Evolutionary conservation across 64 coral and sea anemone species (phyloP).

Genomic region (Dendrophyllia cribrosa): DNA sequence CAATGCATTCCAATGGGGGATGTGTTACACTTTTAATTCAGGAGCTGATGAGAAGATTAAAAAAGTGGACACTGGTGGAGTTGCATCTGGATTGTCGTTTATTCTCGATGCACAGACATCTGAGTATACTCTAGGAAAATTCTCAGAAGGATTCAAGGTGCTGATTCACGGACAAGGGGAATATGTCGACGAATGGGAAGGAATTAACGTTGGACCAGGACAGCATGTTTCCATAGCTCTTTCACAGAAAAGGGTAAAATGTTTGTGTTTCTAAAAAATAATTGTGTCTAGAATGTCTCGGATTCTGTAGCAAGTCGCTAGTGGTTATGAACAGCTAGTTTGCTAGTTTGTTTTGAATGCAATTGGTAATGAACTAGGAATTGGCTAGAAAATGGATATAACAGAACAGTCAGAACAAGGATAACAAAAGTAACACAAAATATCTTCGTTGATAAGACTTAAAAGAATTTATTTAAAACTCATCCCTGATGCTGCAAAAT

Average conservation of each 20-base stretch:
- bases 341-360: too few species aligned
- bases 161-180: slow-evolving; percentile 67
- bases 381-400: too few species aligned
- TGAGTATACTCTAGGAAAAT: slow-evolving; percentile 49
- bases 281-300: too few species aligned
- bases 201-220: slow-evolving; percentile 61
- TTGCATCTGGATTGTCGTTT: slow-evolving; percentile 34
- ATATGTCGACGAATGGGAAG: slow-evolving; percentile 71
- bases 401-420: too few species aligned
- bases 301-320: too few species aligned
- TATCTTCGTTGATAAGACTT: too few species aligned
- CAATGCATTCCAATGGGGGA: slow-evolving; percentile 50
- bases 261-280: too few species aligned
- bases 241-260: slow-evolving; percentile 47
- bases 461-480: too few species aligned
- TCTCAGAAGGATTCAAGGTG: slow-evolving; percentile 54
- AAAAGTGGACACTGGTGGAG: slow-evolving; percentile 16
- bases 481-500: too few species aligned
- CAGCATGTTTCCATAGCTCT: slow-evolving; percentile 40
- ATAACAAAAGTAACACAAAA: too few species aligned
- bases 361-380: too few species aligned
- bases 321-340: too few species aligned
- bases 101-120: slow-evolving; percentile 35
- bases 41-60: slow-evolving; percentile 24
- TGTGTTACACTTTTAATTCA: slow-evolving; percentile 80